Evolutionary conservation across 2,797 vertebrate genomes (phyloP).

Genomic region (Podarcis siculus): DNA sequence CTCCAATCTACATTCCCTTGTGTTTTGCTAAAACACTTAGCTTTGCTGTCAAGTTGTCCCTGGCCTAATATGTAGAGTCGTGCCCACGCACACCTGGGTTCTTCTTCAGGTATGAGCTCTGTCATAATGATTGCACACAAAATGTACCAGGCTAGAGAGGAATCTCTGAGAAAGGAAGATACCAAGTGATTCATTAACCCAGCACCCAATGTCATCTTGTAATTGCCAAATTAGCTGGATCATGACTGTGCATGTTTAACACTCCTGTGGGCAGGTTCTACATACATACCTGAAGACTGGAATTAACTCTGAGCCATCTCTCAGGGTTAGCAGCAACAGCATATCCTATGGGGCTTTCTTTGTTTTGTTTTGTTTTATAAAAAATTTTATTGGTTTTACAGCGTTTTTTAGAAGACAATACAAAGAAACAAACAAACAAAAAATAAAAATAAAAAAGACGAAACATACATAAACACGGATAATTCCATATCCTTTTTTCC

Average conservation of each 20-base stretch:
- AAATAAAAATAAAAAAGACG: no score
- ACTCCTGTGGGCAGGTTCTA: conserved; percentile 33
- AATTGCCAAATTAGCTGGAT: conserved; percentile 53
- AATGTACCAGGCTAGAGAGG: conserved; percentile 31
- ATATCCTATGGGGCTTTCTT: conserved; percentile 45
- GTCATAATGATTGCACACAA: not conserved
- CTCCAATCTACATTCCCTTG: not conserved
- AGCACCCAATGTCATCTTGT: not conserved
- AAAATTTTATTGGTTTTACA: no score
- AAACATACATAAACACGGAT: no score
- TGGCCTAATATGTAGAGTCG: not conserved
- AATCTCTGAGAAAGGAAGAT: not conserved
- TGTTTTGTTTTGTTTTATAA: no score
- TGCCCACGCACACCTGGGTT: conserved; percentile 23
- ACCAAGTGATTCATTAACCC: conserved; percentile 36
- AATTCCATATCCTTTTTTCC: no score
- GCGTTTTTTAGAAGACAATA: no score
- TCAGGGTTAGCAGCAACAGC: conserved; percentile 52
- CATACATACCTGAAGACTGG: conserved; percentile 37
- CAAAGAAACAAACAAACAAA: no score
- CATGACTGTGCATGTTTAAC: conserved; percentile 50
- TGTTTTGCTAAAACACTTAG: not conserved
- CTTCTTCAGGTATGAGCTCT: not conserved
- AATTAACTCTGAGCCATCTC: conserved; percentile 60
- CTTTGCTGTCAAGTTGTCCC: not conserved